Evolutionary conservation across 2,888 invertebrate genomes (phyloP).

Genomic region (Periphyllus acericola): DNA sequence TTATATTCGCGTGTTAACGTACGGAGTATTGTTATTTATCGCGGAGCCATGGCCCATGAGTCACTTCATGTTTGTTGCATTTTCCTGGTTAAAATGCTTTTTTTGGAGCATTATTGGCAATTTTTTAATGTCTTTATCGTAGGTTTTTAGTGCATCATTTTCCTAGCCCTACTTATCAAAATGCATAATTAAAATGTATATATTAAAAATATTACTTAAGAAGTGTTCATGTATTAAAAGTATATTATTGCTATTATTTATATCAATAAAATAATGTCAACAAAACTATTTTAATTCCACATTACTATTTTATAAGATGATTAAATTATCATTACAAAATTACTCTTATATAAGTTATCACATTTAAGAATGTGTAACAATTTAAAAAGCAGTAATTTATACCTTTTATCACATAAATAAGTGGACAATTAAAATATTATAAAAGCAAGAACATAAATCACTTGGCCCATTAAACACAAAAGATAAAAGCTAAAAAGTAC

Average conservation of each 20-base stretch:
- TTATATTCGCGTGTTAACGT: too few relatives aligned
- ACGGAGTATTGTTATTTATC: too few relatives aligned
- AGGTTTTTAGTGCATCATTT: too few relatives aligned
- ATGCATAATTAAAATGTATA: too few relatives aligned
- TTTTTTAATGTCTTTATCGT: too few relatives aligned
- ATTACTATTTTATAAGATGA: background rate
- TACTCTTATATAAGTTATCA: background rate
- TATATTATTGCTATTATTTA: background rate
- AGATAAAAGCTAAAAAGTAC: background rate
- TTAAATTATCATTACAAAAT: background rate
- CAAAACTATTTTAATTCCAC: background rate
- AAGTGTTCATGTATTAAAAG: too few relatives aligned
- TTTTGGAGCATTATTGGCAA: too few relatives aligned
- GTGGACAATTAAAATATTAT: background rate
- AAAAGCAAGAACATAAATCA: background rate
- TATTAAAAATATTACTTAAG: too few relatives aligned
- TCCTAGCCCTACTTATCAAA: too few relatives aligned
- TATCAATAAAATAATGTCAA: background rate
- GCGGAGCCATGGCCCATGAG: too few relatives aligned
- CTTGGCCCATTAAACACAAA: background rate
- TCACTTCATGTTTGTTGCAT: too few relatives aligned
- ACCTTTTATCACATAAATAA: background rate
- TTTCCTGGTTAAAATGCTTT: too few relatives aligned
- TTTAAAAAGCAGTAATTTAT: background rate
- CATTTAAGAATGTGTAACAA: background rate